Conservation (phyloP, 2,113 vertebrate species). For the Taxidea taxus region DNA sequence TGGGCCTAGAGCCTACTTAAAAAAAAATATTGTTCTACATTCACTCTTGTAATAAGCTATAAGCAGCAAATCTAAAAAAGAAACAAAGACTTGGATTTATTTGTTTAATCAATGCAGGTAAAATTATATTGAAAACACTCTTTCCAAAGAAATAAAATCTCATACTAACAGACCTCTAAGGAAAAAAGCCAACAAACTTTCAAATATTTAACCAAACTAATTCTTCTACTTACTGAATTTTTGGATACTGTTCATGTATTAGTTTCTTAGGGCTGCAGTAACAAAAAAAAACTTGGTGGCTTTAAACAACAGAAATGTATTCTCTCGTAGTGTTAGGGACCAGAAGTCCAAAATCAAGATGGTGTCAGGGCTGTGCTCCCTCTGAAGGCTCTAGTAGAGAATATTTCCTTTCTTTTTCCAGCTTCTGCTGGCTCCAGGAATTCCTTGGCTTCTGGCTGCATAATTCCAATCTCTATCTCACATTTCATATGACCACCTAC, state of each 20-base stretch:
- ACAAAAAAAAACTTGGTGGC: not conserved
- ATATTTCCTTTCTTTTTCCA: not conserved
- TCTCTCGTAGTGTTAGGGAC: not conserved
- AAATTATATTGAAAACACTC: not conserved
- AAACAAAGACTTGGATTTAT: not conserved
- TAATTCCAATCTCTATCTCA: not conserved
- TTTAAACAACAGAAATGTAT: not conserved
- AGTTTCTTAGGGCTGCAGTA: not conserved
- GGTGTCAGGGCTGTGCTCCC: not conserved
- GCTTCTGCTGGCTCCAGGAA: not conserved
- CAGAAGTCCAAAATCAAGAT: not conserved
- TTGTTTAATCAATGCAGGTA: not conserved
- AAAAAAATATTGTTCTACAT: not conserved
- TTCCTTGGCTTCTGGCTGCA: not conserved
- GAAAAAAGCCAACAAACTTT: not conserved
- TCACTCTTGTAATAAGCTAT: not conserved
- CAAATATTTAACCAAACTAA: not conserved
- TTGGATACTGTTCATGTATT: not conserved
- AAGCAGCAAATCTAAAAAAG: not conserved
- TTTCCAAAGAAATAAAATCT: not conserved
- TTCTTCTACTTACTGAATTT: not conserved
- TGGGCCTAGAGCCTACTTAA: not conserved
- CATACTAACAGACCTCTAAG: not conserved
- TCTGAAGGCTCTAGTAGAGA: not conserved
- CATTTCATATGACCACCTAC: not conserved